Conservation (phyloP, 2,113 vertebrate genomes). For the Ceyx melanurus region DNA sequence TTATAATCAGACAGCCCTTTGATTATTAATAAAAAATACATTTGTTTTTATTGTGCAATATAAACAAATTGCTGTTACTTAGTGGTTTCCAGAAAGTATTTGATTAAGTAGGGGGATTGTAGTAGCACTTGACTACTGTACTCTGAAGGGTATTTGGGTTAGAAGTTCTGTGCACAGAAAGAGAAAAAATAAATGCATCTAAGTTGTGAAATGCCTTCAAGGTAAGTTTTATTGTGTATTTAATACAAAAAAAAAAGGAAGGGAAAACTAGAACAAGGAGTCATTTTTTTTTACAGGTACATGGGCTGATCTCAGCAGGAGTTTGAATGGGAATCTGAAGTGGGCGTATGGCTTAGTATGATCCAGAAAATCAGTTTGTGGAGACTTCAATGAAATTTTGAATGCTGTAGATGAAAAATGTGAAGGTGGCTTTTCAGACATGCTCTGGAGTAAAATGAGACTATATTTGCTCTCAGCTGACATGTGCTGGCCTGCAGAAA, state of each 20-base stretch:
- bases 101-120: neutral
- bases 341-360: neutral
- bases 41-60: neutral
- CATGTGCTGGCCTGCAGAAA: neutral
- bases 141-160: neutral
- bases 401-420: neutral
- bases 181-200: neutral
- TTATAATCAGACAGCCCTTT: neutral
- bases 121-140: neutral
- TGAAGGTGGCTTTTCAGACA: neutral
- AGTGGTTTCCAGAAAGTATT: neutral
- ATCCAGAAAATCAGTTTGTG: neutral
- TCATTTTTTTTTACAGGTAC: neutral
- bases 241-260: neutral
- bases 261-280: neutral
- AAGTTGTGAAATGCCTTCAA: neutral
- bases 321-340: neutral
- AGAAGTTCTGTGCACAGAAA: neutral
- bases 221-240: accelerated
- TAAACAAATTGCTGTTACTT: neutral
- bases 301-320: neutral
- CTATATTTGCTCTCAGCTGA: neutral
- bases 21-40: neutral
- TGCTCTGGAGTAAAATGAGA: neutral
- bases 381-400: neutral